phyloP scores from a whole-genome alignment of 2,797 vertebrate genomes.

The Leucoraja ocellata region DNA sequence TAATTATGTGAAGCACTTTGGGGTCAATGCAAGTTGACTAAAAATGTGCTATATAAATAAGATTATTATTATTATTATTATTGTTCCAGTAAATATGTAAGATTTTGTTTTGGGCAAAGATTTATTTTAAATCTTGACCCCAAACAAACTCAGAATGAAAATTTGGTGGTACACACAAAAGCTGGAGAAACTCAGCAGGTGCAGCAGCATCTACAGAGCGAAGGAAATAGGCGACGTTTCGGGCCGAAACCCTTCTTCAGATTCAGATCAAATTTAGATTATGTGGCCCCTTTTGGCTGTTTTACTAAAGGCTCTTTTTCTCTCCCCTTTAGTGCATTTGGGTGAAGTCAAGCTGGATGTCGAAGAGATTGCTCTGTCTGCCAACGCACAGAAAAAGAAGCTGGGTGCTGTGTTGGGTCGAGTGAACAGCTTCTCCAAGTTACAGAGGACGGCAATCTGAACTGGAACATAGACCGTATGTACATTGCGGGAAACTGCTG shows the following conservation, averaged over 20 bases:
- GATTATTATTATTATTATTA: too few species aligned
- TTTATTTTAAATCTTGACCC: too few species aligned
- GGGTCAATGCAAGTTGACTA: too few species aligned
- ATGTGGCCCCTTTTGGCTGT: neutral
- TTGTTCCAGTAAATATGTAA: too few species aligned
- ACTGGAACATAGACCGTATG: slow-evolving; percentile 79
- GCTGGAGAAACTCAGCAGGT: too few species aligned
- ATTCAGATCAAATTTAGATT: neutral
- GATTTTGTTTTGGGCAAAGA: too few species aligned
- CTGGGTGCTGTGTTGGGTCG: slow-evolving; percentile 66
- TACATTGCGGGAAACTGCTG: slow-evolving; percentile 40
- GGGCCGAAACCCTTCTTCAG: too few species aligned
- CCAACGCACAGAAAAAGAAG: slow-evolving; percentile 68
- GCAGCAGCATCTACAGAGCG: too few species aligned
- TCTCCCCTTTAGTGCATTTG: slow-evolving; percentile 59
- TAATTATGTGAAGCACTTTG: too few species aligned
- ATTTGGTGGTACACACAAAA: neutral
- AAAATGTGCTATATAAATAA: too few species aligned
- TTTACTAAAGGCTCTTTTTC: neutral
- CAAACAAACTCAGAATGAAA: too few species aligned
- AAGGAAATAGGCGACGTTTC: too few species aligned
- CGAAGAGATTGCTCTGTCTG: slow-evolving; percentile 72
- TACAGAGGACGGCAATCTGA: slow-evolving; percentile 53
- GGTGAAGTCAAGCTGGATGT: slow-evolving; percentile 60
- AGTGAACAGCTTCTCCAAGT: slow-evolving; percentile 58